Percentiles rank a stretch among this genome's conserved stretches.
phyloP scores from a whole-genome alignment of 2,888 invertebrate species.

The Cryptops parisi region DNA sequence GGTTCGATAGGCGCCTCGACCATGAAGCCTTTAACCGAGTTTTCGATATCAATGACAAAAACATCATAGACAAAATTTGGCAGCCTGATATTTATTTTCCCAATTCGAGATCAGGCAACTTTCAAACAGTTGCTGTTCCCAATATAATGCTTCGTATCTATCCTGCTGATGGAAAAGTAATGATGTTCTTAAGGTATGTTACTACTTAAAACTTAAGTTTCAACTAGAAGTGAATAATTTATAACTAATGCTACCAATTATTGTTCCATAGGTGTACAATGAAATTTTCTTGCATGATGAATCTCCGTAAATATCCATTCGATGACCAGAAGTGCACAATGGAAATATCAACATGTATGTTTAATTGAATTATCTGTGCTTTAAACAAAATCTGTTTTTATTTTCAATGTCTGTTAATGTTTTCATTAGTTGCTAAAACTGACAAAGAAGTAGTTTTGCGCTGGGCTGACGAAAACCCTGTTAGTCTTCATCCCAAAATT shows the following conservation, averaged over 20 bases:
- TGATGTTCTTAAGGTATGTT: neutral
- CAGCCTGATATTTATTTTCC: neutral
- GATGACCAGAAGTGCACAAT: conserved; percentile 39
- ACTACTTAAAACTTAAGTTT: too few species aligned
- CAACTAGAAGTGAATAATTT: too few species aligned
- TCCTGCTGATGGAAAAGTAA: neutral
- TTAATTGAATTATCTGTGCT: neutral
- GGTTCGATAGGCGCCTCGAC: neutral
- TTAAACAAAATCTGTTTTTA: too few species aligned
- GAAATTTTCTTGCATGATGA: conserved; percentile 30
- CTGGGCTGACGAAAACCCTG: neutral
- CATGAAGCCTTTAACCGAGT: neutral
- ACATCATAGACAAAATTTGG: neutral
- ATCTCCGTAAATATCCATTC: conserved; percentile 39
- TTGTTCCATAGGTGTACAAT: neutral
- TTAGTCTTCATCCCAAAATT: neutral
- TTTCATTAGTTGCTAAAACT: neutral
- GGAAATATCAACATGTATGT: conserved; percentile 41
- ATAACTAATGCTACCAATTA: neutral
- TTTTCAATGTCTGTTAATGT: too few species aligned
- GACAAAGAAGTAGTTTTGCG: neutral
- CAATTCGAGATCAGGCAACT: neutral
- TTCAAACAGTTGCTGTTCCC: neutral
- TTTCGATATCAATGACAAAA: neutral
- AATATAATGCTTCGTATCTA: neutral